Percentiles rank a stretch among this genome's conserved stretches.
These are phyloP conservation scores for Aethina tumida DNA, from an alignment of 1,140 invertebrate genomes.

Conservation along the genomic window DNA sequence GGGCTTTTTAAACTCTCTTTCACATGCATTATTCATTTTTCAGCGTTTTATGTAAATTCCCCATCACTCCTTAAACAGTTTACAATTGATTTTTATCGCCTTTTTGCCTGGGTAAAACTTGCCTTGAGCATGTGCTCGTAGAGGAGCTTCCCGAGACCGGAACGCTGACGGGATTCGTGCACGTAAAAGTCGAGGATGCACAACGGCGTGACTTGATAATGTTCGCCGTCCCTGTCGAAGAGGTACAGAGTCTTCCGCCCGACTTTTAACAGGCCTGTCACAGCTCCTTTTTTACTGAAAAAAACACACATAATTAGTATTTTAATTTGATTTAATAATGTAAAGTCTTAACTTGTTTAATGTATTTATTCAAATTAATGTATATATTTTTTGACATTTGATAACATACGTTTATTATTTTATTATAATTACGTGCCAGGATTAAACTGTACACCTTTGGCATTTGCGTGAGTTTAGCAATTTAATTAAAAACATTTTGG, in stretches of 20 bases:
- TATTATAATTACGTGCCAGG: conserved; percentile 24
- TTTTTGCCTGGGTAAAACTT: no score
- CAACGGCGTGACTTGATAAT: conserved; percentile 61
- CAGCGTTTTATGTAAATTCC: no score
- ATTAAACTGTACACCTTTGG: no score
- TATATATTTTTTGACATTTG: neutral
- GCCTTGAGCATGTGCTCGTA: conserved; percentile 72
- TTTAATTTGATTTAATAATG: no score
- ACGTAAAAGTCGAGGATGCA: conserved; percentile 86
- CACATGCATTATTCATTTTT: no score
- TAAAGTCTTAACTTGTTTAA: neutral
- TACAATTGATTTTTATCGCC: no score
- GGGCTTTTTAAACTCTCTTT: no score
- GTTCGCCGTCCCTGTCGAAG: conserved; percentile 57
- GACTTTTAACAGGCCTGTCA: conserved; percentile 75
- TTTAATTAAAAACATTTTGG: no score
- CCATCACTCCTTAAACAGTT: no score
- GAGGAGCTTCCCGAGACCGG: conserved; percentile 63
- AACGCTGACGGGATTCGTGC: conserved; percentile 65
- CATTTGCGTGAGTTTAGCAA: no score
- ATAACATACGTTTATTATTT: neutral
- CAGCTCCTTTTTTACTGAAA: conserved; percentile 47
- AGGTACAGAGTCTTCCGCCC: conserved; percentile 78
- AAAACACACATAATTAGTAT: conserved; percentile 15
- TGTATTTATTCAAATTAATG: neutral